These are phyloP conservation scores for Poeciliopsis paucimaculata DNA, from an alignment of 2,797 vertebrate genomes.

Conservation along the genomic window DNA sequence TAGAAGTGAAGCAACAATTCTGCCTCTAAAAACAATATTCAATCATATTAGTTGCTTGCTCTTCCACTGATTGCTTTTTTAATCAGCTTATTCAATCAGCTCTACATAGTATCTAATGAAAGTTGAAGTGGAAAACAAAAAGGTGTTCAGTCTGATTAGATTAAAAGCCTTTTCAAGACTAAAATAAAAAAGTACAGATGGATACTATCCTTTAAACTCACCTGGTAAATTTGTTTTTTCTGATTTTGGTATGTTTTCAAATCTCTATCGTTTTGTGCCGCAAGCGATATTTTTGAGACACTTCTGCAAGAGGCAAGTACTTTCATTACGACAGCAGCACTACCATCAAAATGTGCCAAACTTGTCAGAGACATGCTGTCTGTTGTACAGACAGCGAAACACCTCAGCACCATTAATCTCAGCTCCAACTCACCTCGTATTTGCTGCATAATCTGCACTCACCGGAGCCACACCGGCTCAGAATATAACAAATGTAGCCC, in stretches of 20 bases:
- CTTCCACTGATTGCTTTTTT: neutral
- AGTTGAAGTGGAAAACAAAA: neutral
- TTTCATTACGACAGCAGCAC: slow-evolving; percentile 1
- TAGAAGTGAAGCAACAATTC: neutral
- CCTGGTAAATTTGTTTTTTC: neutral
- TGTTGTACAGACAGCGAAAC: slow-evolving; percentile 28
- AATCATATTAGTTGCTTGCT: slow-evolving; percentile 1
- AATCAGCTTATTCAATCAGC: neutral
- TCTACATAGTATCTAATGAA: neutral
- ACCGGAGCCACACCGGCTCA: slow-evolving; percentile 25
- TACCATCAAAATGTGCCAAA: slow-evolving; percentile 20
- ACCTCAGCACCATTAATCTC: slow-evolving; percentile 36
- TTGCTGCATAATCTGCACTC: slow-evolving; percentile 48
- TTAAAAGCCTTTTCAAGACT: neutral
- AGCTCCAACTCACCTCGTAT: slow-evolving; percentile 24
- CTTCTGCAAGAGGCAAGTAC: neutral
- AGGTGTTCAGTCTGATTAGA: neutral
- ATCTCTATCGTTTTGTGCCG: neutral
- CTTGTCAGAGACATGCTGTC: slow-evolving; percentile 7
- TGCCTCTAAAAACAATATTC: neutral
- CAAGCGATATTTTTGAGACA: neutral
- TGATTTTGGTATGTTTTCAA: neutral
- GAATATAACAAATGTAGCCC: slow-evolving; percentile 56
- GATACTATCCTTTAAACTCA: neutral
- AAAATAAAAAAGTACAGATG: neutral